These are phyloP conservation scores for Aphaenogaster rudis DNA, from an alignment of 1,140 invertebrate species.

Conservation along the genomic window DNA sequence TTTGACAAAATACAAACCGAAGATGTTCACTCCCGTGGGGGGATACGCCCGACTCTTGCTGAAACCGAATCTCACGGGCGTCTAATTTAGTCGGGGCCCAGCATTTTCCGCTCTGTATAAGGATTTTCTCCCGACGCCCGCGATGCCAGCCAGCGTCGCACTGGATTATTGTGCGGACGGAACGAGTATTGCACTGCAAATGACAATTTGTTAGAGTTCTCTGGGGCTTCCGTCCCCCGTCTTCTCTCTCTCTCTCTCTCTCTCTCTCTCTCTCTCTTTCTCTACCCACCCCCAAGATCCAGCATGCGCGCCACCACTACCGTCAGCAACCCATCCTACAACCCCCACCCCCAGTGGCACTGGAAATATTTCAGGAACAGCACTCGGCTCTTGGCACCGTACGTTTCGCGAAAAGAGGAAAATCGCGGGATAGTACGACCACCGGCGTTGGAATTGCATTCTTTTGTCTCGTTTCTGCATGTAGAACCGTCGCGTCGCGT, in stretches of 20 bases:
- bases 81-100: slow-evolving; percentile 67
- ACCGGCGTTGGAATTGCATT: slow-evolving; percentile 63
- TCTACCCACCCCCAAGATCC: background rate
- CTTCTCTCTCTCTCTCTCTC: background rate
- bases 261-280: background rate
- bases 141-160: slow-evolving; percentile 57
- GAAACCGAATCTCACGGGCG: slow-evolving; percentile 45
- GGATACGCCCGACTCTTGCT: background rate
- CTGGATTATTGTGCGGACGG: slow-evolving; percentile 74
- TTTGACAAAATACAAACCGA: slow-evolving; percentile 3
- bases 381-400: slow-evolving; percentile 69
- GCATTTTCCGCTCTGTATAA: slow-evolving; percentile 70
- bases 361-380: slow-evolving; percentile 76
- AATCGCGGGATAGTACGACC: slow-evolving; percentile 48
- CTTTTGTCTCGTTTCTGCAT: slow-evolving; percentile 65
- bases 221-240: slow-evolving; percentile 35
- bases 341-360: background rate
- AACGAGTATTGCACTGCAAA: slow-evolving; percentile 77
- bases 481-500: slow-evolving; percentile 47
- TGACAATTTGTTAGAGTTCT: slow-evolving; percentile 77
- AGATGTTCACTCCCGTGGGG: background rate
- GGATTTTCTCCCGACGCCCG: slow-evolving; percentile 65
- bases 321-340: background rate
- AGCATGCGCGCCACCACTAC: slow-evolving; percentile 28
- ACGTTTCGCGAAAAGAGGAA: slow-evolving; percentile 68